These are phyloP conservation scores for Bugulina stolonifera DNA, from an alignment of 2,888 invertebrate species.

Conservation along the genomic window DNA sequence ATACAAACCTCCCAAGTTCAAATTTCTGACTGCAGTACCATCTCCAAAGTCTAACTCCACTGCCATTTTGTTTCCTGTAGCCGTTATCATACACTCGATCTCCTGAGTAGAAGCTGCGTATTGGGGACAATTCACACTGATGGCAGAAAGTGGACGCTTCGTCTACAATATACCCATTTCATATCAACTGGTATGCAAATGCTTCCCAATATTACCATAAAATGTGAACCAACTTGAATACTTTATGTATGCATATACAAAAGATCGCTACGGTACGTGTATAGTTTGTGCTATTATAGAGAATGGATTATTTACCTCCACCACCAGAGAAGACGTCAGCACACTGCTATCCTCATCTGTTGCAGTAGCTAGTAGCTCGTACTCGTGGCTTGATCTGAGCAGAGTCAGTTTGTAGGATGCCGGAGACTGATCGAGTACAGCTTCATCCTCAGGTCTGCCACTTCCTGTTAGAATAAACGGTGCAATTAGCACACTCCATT, in stretches of 20 bases:
- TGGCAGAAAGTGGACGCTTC: not conserved
- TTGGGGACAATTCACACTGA: not conserved
- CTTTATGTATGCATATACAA: too few relatives aligned
- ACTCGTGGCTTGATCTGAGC: not conserved
- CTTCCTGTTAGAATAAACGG: not conserved
- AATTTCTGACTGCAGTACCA: not conserved
- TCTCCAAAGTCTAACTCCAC: slow-evolving; percentile 13
- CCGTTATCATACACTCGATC: not conserved
- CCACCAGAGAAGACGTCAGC: not conserved
- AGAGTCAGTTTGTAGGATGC: not conserved
- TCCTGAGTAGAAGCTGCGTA: slow-evolving; percentile 1
- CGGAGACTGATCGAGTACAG: not conserved
- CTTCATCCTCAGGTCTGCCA: not conserved
- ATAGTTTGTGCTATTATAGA: too few relatives aligned
- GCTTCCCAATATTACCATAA: too few relatives aligned
- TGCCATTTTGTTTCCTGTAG: slow-evolving; percentile 13
- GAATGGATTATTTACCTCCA: not conserved
- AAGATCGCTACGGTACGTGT: too few relatives aligned
- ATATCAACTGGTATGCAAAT: too few relatives aligned
- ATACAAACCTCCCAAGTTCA: slow-evolving; percentile 12
- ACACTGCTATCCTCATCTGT: not conserved
- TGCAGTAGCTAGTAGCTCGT: not conserved
- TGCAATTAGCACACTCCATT: too few relatives aligned
- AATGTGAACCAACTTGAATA: too few relatives aligned
- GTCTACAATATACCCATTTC: slow-evolving; percentile 10